phyloP scores from a whole-genome alignment of 2,113 vertebrate species.

The mouse (Mus musculus) region GRCm39 chr19:15969501-15970000 shows the following conservation, averaged over 20 bases:
- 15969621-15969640: not conserved
- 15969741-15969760: not conserved
- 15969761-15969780: not conserved
- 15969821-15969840: not conserved
- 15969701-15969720: not conserved
- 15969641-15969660: not conserved
- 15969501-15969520: not conserved
- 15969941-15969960: too few species aligned
- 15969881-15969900: not conserved
- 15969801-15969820: not conserved
- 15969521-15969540: not conserved
- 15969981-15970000: too few species aligned
- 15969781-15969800: not conserved
- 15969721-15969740: not conserved
- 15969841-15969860: not conserved
- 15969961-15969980: too few species aligned
- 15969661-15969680: not conserved
- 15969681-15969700: not conserved
- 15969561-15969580: not conserved
- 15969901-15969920: not conserved
- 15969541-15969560: not conserved
- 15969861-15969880: not conserved
- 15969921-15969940: too few species aligned
- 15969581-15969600: not conserved
- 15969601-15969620: not conserved